Evolutionary conservation across 1,140 invertebrate genomes (phyloP).

Genomic region (Musca vetustissima): DNA sequence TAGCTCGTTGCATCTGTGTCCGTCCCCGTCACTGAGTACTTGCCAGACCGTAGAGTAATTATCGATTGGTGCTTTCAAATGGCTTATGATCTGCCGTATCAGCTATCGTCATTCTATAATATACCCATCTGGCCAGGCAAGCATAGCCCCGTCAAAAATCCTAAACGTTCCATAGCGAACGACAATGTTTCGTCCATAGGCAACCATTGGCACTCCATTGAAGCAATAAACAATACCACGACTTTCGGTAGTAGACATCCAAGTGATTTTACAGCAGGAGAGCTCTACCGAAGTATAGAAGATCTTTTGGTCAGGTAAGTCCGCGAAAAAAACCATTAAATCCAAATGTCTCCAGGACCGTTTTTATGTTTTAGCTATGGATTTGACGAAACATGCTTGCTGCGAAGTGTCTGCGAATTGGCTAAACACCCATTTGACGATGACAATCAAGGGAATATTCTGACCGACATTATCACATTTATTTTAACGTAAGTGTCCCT

Average conservation of each 20-base stretch:
- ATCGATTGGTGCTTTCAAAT: conserved; percentile 51
- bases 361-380: conserved; percentile 34
- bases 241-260: conserved; percentile 29
- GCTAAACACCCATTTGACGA: conserved; percentile 48
- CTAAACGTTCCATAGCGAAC: neutral
- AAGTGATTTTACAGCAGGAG: conserved; percentile 46
- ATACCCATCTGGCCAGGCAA: conserved; percentile 45
- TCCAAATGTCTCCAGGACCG: no score
- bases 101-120: conserved; percentile 42
- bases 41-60: conserved; percentile 44
- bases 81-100: conserved; percentile 40
- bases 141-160: conserved; percentile 17
- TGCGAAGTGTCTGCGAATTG: conserved; percentile 47
- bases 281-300: conserved; percentile 43
- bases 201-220: no score
- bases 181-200: no score
- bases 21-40: conserved; percentile 39
- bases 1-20: conserved; percentile 38
- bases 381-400: conserved; percentile 45
- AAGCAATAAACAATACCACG: no score
- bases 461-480: conserved; percentile 46
- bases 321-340: neutral
- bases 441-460: conserved; percentile 36
- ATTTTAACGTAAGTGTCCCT: conserved; percentile 45
- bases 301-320: conserved; percentile 28